Evolutionary conservation across 2,888 invertebrate genomes (phyloP), one percentile per base, ranked within the genome.

Genomic region (Biston stratarius): DNA sequence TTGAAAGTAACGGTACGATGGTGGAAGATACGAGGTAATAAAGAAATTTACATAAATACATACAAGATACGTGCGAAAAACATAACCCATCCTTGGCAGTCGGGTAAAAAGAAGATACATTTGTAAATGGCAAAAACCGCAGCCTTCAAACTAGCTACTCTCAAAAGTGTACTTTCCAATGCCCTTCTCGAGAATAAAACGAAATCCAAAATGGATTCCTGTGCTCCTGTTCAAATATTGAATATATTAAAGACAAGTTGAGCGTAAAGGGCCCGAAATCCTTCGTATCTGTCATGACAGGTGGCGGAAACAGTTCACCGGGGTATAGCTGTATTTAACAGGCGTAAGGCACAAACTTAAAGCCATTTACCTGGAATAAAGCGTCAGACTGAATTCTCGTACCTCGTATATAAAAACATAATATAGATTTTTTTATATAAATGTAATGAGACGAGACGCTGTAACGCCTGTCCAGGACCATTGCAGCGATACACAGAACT

Each of bases 221-320:
- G 10, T 59, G 61, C 53, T 62, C 63, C 66, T 69, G 63, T 66
- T 60, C 65, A 69, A 69, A 69, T 69, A 69, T 69, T 83, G 74
- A 83, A 87, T 84, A 86, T 85, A 82, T 83, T 83, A 83, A 79
- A 80, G 81, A 81, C 82, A 85, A 84, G 83, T 85, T 82, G 84
- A 83, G 82, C 82, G 80, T 75, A 79, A 86, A 84, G 83, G 84
- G 83, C 77, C 77, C 72, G 70, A 77, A 82, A 80, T 80, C 82
- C 78, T 75, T 69, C 71, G 78, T 74, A 75, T 80, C 70, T 71
- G 78, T 67, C 74, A 75, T 77, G 80, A 81, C 80, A 82, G 78
- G 76, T 77, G 79, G 76, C 76, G 72, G 70, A 73, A 79, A 69
- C 65, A 70, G 75, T 44, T 63, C 67, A 61, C n/a, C 73, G 65